Base-by-base conservation (phyloP, 2,797 vertebrate species). In the Trematomus bernacchii region DNA sequence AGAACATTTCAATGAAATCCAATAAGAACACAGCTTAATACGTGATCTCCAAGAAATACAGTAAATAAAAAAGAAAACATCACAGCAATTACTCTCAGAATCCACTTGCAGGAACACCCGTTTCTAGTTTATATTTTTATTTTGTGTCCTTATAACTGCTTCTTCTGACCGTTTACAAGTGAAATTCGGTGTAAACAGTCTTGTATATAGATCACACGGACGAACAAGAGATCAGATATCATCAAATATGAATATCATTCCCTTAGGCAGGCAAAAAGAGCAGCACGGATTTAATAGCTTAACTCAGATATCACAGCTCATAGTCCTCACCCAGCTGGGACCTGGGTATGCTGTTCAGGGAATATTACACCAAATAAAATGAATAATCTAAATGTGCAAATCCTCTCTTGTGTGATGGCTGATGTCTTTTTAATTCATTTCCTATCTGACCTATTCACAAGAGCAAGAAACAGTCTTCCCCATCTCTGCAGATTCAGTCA, bases 351-450 rank as follows among this genome's bases (percentile, higher is more conserved):
- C 79, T 82, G 87, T 71, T 85, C 80, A 64, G 68, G 71, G 70
- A 76, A 73, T 76, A 59, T 68, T 68, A 53, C 79, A 84, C 85
- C 62, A 86, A 78, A 80, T 47, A 57, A 71, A 60, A 88, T 71
- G 79, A 81, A 89, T 84, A 85, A 85, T 87, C 65, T 73, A 52
- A 83, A 77, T 66, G 76, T 73, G 67, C 60, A 64, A 54, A 59
- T 21, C 58, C 48, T 81, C 77, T 84, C 79, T 47, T 23, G 76
- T 87, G 66, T 77, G 82, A 83, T 81, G 68, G 84, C 84, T 73
- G 76, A 87, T 87, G 82, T 83, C 81, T 83, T 90, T 85, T 90
- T 89, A 88, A 90, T 91, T 87, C 76, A 79, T 90, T 88, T 74
- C 65, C 81, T 76, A 66, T 84, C 83, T 76, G 76, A 86, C 74